phyloP scores from a whole-genome alignment of 2,797 vertebrate genomes.

The Centropyge bicolor region DNA sequence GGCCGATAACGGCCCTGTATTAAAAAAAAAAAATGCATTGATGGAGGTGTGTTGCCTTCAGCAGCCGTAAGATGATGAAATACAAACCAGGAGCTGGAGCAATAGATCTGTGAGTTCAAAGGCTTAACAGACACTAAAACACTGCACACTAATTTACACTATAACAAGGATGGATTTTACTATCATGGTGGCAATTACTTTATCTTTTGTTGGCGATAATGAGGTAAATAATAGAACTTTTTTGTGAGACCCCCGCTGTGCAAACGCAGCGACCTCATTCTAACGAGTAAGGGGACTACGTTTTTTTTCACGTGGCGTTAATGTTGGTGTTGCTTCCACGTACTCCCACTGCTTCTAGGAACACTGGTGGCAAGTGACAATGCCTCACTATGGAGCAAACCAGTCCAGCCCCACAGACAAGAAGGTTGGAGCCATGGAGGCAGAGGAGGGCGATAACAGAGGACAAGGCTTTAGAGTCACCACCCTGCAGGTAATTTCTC shows the following conservation, averaged over 20 bases:
- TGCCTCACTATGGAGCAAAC: neutral
- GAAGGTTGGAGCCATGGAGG: neutral
- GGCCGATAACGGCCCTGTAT: neutral
- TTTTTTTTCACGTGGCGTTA: neutral
- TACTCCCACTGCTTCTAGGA: neutral
- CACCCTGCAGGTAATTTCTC: constrained; percentile 6
- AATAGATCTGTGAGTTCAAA: neutral
- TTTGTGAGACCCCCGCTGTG: neutral
- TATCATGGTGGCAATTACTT: neutral
- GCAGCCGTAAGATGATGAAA: neutral
- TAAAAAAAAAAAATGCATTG: neutral
- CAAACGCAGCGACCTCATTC: neutral
- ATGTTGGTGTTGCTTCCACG: neutral
- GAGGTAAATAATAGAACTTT: neutral
- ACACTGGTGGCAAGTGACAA: neutral
- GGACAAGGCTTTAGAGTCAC: neutral
- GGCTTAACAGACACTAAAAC: neutral
- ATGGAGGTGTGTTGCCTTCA: neutral
- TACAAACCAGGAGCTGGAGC: neutral
- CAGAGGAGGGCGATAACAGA: neutral
- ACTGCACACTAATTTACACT: neutral
- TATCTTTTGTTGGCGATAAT: neutral
- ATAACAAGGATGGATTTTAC: neutral
- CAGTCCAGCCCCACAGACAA: neutral
- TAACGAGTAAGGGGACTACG: neutral